Conservation (phyloP, 2,888 invertebrate genomes). For the Cheilosia soror region DNA sequence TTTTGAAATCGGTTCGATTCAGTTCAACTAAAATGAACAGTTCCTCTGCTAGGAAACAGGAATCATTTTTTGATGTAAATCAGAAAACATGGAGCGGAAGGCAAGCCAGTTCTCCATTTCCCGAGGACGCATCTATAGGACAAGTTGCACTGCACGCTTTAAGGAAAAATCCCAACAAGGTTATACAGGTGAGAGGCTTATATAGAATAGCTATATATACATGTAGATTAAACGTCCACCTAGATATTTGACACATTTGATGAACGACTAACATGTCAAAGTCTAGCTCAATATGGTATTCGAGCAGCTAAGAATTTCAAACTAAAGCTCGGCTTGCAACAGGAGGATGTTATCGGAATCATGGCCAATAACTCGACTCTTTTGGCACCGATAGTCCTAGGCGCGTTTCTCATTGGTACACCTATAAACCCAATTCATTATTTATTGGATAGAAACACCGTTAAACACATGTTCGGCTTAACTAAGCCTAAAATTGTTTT, state of each 20-base stretch:
- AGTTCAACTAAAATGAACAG: not conserved
- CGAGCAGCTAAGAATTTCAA: conserved; percentile 44
- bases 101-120: conserved; percentile 77
- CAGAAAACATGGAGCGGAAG: conserved; percentile 80
- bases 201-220: not conserved
- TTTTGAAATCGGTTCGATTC: not conserved
- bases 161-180: conserved; percentile 77
- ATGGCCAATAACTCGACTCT: conserved; percentile 80
- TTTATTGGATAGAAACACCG: conserved; percentile 79
- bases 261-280: conserved; percentile 14
- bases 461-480: conserved; percentile 50
- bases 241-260: conserved; percentile 32
- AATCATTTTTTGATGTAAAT: conserved; percentile 78
- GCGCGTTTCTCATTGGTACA: conserved; percentile 80
- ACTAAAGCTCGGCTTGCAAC: conserved; percentile 77
- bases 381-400: conserved; percentile 80
- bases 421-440: conserved; percentile 81
- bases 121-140: conserved; percentile 79
- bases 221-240: not conserved
- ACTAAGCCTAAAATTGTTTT: conserved; percentile 71
- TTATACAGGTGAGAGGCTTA: conserved; percentile 78
- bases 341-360: conserved; percentile 81
- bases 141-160: conserved; percentile 77
- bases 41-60: conserved; percentile 5
- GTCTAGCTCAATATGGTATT: not conserved